phyloP scores from a whole-genome alignment of 2,113 vertebrate genomes.

The Poeciliopsis turrubarensis region DNA sequence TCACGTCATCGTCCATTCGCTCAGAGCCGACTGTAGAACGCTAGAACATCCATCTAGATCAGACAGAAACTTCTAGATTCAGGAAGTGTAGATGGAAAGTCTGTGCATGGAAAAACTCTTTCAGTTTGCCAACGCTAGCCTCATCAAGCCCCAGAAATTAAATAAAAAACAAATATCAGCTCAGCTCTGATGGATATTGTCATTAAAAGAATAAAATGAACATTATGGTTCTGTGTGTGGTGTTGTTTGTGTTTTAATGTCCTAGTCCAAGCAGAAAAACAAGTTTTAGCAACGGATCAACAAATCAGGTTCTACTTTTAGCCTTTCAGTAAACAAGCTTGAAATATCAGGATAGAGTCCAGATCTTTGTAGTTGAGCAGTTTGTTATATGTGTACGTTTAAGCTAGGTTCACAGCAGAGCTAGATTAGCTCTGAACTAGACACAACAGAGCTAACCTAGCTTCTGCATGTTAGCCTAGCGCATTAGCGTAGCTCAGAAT shows the following conservation, averaged over 20 bases:
- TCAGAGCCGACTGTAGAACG: neutral
- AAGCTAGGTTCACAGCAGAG: too few relatives aligned
- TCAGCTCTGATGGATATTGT: conserved; percentile 2
- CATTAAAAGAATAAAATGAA: conserved; percentile 20
- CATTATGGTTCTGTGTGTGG: neutral
- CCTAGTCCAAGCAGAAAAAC: neutral
- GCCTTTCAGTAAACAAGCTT: neutral
- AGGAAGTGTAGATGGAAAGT: neutral
- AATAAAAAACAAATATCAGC: neutral
- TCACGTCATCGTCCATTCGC: neutral
- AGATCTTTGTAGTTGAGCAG: too few relatives aligned
- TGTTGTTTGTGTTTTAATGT: conserved; percentile 11
- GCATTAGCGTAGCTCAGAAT: too few relatives aligned
- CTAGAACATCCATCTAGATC: neutral
- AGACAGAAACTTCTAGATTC: neutral
- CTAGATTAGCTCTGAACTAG: too few relatives aligned
- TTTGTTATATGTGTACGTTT: too few relatives aligned
- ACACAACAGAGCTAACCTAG: too few relatives aligned
- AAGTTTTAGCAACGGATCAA: conserved; percentile 2
- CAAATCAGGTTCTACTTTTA: too few relatives aligned
- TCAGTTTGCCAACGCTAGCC: neutral
- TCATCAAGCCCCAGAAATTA: neutral
- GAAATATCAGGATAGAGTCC: neutral
- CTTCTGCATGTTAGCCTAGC: too few relatives aligned
- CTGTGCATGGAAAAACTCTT: neutral